A percentile compares a stretch with the other conserved stretches of the same genome.
These are phyloP conservation scores for Rhadinocentrus ornatus DNA, from an alignment of 2,797 vertebrate species.

Conservation along the genomic window DNA sequence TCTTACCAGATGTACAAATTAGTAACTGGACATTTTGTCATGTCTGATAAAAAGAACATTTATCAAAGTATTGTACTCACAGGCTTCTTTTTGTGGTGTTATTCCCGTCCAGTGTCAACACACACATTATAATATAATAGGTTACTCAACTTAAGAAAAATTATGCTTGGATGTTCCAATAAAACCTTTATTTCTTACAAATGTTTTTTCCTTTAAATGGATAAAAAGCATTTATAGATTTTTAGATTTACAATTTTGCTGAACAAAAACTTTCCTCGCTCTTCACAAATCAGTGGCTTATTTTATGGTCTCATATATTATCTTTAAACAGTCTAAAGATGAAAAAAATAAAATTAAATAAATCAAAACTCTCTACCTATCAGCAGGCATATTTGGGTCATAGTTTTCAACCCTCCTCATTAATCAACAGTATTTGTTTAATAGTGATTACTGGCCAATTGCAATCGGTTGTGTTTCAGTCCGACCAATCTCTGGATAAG, in stretches of 20 bases:
- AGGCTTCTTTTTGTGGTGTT: background rate
- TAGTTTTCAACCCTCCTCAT: no score
- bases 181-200: background rate
- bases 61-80: background rate
- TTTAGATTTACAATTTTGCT: background rate
- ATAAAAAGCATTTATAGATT: no score
- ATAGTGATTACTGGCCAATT: no score
- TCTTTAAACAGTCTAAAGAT: background rate
- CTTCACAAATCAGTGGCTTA: background rate
- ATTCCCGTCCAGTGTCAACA: background rate
- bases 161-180: background rate
- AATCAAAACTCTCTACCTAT: no score
- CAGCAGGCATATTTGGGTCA: no score
- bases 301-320: background rate
- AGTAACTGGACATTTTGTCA: background rate
- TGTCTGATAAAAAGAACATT: background rate
- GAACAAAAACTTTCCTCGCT: background rate
- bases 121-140: background rate
- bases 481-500: no score
- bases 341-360: no score
- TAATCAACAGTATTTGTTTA: no score
- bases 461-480: no score
- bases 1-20: constrained; percentile 7
- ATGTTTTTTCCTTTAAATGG: background rate
- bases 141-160: background rate